Base-by-base conservation (phyloP, 92 coral and sea anemone genomes). In the Heteractis magnifica region DNA sequence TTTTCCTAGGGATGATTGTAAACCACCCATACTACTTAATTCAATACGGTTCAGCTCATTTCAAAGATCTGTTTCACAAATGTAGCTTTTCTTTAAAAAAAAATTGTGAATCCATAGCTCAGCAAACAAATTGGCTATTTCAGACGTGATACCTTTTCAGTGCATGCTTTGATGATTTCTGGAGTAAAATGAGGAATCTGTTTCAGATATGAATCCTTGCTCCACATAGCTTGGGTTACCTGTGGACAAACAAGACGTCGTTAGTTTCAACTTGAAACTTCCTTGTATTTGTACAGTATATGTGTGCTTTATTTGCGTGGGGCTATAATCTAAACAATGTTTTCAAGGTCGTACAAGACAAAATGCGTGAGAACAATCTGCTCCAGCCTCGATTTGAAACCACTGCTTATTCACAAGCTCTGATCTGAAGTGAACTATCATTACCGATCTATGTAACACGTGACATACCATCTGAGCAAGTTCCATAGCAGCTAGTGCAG, bases 141-240 rank as follows among this genome's bases (percentile, higher is more conserved):
- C 3, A 34, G 44, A 34, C 44, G 44, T 34, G 44, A 7, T 68
- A 95, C 98, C 97, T 91, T 95, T 62, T 95, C 98, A 20, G 90
- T 88, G 71, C 94, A 93, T 41, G 94, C 95, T 87, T 93, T 95
- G 84, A 92, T 93, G 74, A 90, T 87, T 73, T 95, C 98, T 77
- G 87, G 82, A 20, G 88, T 91, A 84, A 95, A 95, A 82, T 95
- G 98, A 50, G 98, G 98, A 82, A 95, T 93, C 87, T 95, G 98
- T 78, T 90, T 95, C 52, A 95, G 85, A 79, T 95, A 95, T 1
- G 98, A 95, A 78, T 95, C 98, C 88, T 95, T 95, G 89, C 98
- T 95, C 98, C 98, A 95, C 98, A 95, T 95, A 41, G 98, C 97
- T 81, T 95, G 98, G 11, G 98, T 95, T 10, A 83, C 95, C 98